Percentiles rank a stretch among this genome's conserved stretches.
Conservation (phyloP, 2,113 vertebrate species). For the Synchiropus splendidus region DNA sequence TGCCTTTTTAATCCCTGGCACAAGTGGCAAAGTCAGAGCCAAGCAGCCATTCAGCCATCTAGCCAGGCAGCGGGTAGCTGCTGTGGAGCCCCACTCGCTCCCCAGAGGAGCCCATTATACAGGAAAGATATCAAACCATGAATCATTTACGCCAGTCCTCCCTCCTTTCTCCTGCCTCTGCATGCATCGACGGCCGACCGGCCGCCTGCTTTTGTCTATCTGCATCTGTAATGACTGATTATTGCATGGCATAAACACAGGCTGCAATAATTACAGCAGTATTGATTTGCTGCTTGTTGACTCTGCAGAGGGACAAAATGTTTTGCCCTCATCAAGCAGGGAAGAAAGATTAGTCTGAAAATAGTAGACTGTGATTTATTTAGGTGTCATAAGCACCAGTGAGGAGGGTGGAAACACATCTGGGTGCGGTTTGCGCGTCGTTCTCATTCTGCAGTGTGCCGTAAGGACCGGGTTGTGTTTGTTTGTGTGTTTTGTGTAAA, state of each 20-base stretch:
- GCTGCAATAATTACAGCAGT: conserved; percentile 80
- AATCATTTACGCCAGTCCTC: conserved; percentile 76
- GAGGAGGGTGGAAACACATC: conserved; percentile 12
- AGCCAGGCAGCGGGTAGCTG: conserved; percentile 38
- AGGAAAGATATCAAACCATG: conserved; percentile 79
- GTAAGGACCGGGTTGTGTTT: conserved; percentile 15
- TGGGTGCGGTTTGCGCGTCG: conserved; percentile 12
- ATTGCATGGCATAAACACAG: conserved; percentile 87
- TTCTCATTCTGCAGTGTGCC: conserved; percentile 24
- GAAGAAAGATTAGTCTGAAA: conserved; percentile 18
- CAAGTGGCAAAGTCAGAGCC: conserved; percentile 36
- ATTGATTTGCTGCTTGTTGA: conserved; percentile 69
- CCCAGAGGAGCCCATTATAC: conserved; percentile 74
- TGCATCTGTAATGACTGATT: conserved; percentile 94
- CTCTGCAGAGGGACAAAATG: conserved; percentile 60
- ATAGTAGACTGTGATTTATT: conserved; percentile 31
- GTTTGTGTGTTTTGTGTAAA: conserved; percentile 33
- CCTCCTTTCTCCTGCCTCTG: conserved; percentile 58
- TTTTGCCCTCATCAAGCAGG: conserved; percentile 3
- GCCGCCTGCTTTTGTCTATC: conserved; percentile 53
- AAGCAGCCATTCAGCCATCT: conserved; percentile 23
- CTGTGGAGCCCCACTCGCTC: conserved; percentile 56
- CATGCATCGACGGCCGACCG: conserved; percentile 50
- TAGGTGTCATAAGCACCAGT: conserved; percentile 17
- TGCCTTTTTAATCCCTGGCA: conserved; percentile 46